Base-by-base conservation (phyloP, 1,140 invertebrate genomes). In the Bombus cullumanus region DNA sequence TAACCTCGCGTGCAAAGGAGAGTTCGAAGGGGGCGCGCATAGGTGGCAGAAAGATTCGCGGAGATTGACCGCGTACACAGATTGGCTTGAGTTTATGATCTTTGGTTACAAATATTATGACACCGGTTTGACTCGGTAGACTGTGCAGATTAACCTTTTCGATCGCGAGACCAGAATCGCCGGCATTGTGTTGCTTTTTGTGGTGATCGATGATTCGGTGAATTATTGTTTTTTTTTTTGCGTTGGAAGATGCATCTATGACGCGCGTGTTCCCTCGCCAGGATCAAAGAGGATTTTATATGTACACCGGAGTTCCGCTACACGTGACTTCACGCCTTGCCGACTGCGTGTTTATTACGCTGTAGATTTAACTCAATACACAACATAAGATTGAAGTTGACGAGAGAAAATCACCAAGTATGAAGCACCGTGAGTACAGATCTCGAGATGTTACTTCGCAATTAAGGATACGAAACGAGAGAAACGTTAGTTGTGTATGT, bases 361-460 rank as follows among this genome's bases (percentile, higher is more conserved):
- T 69, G 64, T 10, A 47, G 47, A 76, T 81, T 43, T 25, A 73
- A 64, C 37, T 53, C 10, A 31, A 31, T 53, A 28, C 47, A n/a
- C 9, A 59, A 15, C 4, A 5, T 9, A 34, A n/a, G 15, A 31
- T 62, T 41, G 62, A 69, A 68, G 39, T 68, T 25, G 31, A 62
- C 37, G n/a, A 47, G 62, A 34, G 12, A 41, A 66, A 39, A 71
- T 83, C 47, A 59, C 9, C 41, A 18, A 80, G 6, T 31, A 85
- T 80, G 83, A 62, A 37, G 68, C 6, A 80, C 25, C 31, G 84
- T 85, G 71, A 85, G 84, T 85, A 81, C 34, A 25, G 25, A 43
- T 43, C 53, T 22, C 31, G 2, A 68, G 18, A 37, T 37, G 25
- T 43, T 84, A 57, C 5, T 18, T 62, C 2, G 22, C 39, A 64